These are phyloP conservation scores for Eurystomus glaucurus DNA, from an alignment of 2,797 vertebrate genomes.

Conservation along the genomic window DNA sequence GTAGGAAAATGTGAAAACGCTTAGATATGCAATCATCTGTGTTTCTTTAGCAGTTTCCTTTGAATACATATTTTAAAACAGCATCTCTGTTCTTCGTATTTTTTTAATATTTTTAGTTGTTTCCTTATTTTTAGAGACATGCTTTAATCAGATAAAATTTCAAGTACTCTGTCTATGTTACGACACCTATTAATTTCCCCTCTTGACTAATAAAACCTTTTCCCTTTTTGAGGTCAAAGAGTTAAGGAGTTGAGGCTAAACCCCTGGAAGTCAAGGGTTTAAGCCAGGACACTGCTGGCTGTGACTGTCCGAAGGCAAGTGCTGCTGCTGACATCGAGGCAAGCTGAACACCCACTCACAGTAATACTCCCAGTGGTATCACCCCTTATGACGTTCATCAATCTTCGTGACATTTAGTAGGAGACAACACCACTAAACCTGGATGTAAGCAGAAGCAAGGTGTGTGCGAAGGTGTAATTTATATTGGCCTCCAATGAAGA, in stretches of 20 bases:
- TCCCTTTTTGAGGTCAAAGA: neutral
- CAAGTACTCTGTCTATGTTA: neutral
- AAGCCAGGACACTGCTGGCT: neutral
- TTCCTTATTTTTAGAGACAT: neutral
- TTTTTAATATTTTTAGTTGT: neutral
- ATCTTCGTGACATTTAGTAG: constrained; percentile 16
- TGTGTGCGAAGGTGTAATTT: neutral
- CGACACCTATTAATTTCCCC: neutral
- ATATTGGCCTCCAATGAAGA: neutral
- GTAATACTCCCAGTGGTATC: neutral
- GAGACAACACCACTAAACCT: neutral
- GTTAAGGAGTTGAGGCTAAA: neutral
- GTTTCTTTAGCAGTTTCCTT: neutral
- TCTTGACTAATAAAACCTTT: neutral
- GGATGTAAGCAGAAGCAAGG: constrained; percentile 18
- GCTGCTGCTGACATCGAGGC: neutral
- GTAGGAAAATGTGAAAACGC: neutral
- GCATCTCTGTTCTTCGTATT: neutral
- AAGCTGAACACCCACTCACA: neutral
- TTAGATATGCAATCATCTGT: neutral
- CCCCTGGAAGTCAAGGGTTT: constrained; percentile 2
- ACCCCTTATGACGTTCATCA: neutral
- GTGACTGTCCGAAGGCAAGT: neutral
- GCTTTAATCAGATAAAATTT: constrained; percentile 13
- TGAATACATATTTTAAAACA: neutral